Conservation (phyloP, 2,797 vertebrate species). For the Apogon hyalosoma region DNA sequence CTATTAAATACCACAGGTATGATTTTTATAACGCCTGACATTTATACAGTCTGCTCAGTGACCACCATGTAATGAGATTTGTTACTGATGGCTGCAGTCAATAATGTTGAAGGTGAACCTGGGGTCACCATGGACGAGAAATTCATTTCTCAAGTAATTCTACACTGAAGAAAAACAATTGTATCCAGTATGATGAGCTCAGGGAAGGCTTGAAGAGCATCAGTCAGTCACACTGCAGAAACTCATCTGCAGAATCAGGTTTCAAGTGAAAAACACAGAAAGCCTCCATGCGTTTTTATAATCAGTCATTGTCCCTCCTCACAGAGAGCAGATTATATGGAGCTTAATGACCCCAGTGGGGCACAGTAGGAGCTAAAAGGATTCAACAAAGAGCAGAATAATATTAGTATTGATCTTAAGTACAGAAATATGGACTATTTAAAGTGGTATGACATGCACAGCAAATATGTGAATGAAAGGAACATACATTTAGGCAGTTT, state of each 20-base stretch:
- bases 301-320: constrained; percentile 17
- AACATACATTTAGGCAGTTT: too few relatives aligned
- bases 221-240: constrained; percentile 4
- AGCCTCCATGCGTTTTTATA: constrained; percentile 13
- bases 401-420: constrained; percentile 17
- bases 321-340: constrained; percentile 44
- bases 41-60: too few relatives aligned
- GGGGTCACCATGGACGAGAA: background rate
- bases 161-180: background rate
- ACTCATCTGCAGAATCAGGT: constrained; percentile 11
- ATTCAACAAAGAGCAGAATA: background rate
- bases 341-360: constrained; percentile 40
- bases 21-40: too few relatives aligned
- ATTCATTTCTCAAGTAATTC: constrained; percentile 6
- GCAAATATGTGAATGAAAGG: too few relatives aligned
- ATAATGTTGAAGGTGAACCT: too few relatives aligned
- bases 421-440: background rate
- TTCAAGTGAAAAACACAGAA: constrained; percentile 15
- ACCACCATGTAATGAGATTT: too few relatives aligned
- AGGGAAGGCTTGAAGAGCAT: background rate
- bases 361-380: background rate
- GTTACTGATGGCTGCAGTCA: too few relatives aligned
- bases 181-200: too few relatives aligned
- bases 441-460: background rate
- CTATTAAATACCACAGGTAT: too few relatives aligned